Evolutionary conservation across 2,797 vertebrate genomes (phyloP).

Genomic region (Coracias cyanogaster): DNA sequence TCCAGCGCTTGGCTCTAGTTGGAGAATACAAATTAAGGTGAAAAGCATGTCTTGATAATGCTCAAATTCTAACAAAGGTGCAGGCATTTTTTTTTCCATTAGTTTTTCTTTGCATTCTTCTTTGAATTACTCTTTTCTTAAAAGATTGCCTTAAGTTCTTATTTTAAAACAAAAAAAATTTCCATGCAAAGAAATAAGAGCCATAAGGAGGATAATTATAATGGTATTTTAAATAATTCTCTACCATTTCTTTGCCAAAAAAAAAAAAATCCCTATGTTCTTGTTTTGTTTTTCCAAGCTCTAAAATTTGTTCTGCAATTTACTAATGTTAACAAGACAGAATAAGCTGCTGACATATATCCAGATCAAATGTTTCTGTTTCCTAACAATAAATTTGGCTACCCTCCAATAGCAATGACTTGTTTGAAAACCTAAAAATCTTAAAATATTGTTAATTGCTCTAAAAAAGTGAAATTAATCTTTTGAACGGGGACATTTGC

Average conservation of each 20-base stretch:
- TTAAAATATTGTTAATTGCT: slow-evolving; percentile 54
- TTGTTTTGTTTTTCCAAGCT: slow-evolving; percentile 59
- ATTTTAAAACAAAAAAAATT: slow-evolving; percentile 57
- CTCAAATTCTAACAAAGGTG: neutral
- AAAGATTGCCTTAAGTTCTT: slow-evolving; percentile 44
- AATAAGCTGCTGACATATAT: slow-evolving; percentile 47
- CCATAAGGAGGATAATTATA: slow-evolving; percentile 71
- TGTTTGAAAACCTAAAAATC: slow-evolving; percentile 48
- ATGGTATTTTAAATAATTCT: slow-evolving; percentile 69
- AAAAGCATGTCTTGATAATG: neutral
- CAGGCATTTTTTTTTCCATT: neutral
- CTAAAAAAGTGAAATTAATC: slow-evolving; percentile 39
- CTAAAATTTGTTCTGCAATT: slow-evolving; percentile 62
- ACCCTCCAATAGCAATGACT: neutral
- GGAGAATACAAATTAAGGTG: neutral
- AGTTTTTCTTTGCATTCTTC: neutral
- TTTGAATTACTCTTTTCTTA: neutral
- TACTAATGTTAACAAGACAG: slow-evolving; percentile 56
- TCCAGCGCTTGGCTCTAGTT: neutral
- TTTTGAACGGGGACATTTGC: slow-evolving; percentile 1
- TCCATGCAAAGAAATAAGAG: slow-evolving; percentile 48
- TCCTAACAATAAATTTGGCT: slow-evolving; percentile 58
- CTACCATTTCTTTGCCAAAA: slow-evolving; percentile 62
- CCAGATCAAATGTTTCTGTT: slow-evolving; percentile 50
- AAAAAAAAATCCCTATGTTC: slow-evolving; percentile 30